phyloP scores from a whole-genome alignment of 2,888 invertebrate genomes.

The Portevinia maculata region DNA sequence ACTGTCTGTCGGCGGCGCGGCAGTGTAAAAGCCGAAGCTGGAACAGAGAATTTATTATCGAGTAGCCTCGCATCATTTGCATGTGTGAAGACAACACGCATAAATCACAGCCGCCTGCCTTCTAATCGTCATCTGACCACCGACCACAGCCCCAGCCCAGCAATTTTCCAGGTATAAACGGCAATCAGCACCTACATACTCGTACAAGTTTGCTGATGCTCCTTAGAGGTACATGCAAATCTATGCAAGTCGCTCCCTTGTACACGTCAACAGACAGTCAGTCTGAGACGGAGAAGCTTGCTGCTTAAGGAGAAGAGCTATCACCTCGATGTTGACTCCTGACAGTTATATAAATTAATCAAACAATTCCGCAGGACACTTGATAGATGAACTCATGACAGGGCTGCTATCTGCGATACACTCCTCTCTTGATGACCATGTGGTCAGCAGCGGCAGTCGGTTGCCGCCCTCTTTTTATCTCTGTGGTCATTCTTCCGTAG shows the following conservation, averaged over 20 bases:
- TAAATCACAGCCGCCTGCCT: conserved; percentile 68
- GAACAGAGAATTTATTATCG: conserved; percentile 61
- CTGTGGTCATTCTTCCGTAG: conserved; percentile 46
- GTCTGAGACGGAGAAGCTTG: conserved; percentile 54
- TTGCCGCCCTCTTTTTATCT: conserved; percentile 72
- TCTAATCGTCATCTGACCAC: conserved; percentile 55
- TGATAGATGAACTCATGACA: conserved; percentile 76
- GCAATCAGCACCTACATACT: conserved; percentile 54
- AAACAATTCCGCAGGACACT: conserved; percentile 75
- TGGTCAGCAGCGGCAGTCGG: conserved; percentile 56
- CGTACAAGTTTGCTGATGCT: conserved; percentile 8
- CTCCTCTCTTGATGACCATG: conserved; percentile 56
- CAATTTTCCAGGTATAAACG: conserved; percentile 27
- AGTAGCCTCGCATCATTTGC: conserved; percentile 67
- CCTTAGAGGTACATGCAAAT: conserved; percentile 56
- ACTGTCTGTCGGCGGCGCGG: conserved; percentile 16
- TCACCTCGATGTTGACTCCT: conserved; percentile 69
- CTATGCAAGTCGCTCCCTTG: background rate
- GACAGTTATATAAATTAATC: conserved; percentile 76
- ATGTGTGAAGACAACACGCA: conserved; percentile 73
- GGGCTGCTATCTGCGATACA: conserved; percentile 64
- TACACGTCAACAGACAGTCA: conserved; percentile 6
- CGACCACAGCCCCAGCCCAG: conserved; percentile 6
- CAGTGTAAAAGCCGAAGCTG: background rate
- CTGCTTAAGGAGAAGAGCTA: conserved; percentile 69